These are phyloP conservation scores for Caenorhabditis auriculariae DNA, from an alignment of 2,888 invertebrate genomes.

Conservation along the genomic window DNA sequence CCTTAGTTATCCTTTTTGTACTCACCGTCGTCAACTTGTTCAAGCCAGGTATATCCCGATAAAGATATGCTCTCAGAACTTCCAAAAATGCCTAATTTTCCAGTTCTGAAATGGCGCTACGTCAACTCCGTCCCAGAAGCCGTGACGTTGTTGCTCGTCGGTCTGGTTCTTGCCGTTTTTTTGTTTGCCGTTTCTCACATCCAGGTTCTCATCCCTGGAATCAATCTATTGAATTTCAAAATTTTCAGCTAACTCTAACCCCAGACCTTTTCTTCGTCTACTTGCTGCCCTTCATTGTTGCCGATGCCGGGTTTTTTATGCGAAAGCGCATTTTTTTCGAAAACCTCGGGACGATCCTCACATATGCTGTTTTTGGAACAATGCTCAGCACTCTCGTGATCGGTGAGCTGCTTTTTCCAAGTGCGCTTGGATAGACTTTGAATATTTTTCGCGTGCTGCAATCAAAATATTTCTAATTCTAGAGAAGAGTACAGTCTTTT, in stretches of 20 bases:
- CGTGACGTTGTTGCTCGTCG: constrained; percentile 39
- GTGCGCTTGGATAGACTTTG: no score
- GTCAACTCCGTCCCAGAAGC: constrained; percentile 40
- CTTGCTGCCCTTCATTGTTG: constrained; percentile 94
- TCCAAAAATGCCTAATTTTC: no score
- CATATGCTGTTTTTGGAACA: constrained; percentile 88
- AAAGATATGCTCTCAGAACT: no score
- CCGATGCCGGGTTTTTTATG: constrained; percentile 98
- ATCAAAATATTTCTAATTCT: no score
- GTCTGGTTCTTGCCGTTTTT: constrained; percentile 30
- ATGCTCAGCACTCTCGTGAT: constrained; percentile 82
- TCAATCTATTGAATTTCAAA: background rate
- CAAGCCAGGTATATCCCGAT: constrained; percentile 31
- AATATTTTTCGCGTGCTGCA: no score
- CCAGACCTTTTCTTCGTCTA: constrained; percentile 92
- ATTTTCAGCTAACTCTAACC: constrained; percentile 4
- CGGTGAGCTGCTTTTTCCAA: constrained; percentile 42
- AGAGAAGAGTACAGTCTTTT: no score
- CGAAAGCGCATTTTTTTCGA: constrained; percentile 92
- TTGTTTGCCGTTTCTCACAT: constrained; percentile 10
- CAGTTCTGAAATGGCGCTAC: no score
- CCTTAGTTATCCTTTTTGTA: constrained; percentile 12
- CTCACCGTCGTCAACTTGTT: constrained; percentile 20
- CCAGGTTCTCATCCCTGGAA: background rate
- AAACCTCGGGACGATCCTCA: constrained; percentile 88